phyloP scores from a whole-genome alignment of 2,113 vertebrate genomes.

The Ciconia stormi region DNA sequence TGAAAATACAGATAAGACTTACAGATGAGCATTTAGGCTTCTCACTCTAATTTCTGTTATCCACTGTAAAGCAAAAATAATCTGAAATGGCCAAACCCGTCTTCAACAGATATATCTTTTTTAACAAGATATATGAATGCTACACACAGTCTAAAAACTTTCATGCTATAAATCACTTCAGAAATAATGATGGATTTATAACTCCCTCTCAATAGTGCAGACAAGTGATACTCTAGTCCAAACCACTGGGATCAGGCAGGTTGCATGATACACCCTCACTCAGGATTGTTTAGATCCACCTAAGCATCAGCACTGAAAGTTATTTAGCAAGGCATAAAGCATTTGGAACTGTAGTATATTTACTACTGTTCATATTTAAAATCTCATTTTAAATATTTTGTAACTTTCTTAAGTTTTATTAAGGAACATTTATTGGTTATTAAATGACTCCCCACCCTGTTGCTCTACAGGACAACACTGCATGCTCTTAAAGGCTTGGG shows the following conservation, averaged over 20 bases:
- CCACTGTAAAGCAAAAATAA: not conserved
- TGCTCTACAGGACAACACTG: not conserved
- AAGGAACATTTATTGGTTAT: not conserved
- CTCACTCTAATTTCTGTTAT: not conserved
- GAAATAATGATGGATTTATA: not conserved
- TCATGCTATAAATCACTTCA: not conserved
- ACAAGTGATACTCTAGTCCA: not conserved
- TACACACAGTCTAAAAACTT: not conserved
- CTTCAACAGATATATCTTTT: not conserved
- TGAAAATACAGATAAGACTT: not conserved
- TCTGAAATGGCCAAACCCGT: not conserved
- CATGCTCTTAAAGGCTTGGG: slow-evolving; percentile 14
- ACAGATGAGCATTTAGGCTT: not conserved
- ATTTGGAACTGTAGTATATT: not conserved
- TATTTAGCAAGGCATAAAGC: not conserved
- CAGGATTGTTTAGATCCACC: not conserved
- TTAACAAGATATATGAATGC: not conserved
- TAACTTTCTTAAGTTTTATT: slow-evolving; percentile 37
- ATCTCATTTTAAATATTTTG: not conserved
- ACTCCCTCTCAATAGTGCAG: not conserved
- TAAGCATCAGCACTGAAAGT: not conserved
- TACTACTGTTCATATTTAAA: not conserved
- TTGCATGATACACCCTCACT: not conserved
- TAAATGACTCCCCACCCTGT: not conserved
- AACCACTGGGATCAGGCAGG: not conserved